A percentile compares a stretch with the other conserved stretches of the same genome.
Evolutionary conservation across 2,797 vertebrate genomes (phyloP).

Genomic region (Semotilus atromaculatus): DNA sequence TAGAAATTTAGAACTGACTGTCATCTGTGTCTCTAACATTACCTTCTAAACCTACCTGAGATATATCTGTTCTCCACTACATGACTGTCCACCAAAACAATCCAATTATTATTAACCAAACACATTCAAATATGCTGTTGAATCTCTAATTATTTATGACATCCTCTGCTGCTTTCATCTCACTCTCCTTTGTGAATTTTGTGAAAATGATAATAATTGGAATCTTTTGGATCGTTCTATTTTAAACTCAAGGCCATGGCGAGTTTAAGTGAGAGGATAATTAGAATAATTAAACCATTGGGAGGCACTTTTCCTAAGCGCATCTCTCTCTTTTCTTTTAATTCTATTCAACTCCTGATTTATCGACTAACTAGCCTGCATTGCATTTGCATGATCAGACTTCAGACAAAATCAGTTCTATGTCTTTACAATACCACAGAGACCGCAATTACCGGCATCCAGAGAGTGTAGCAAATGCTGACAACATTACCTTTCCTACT

Average conservation of each 20-base stretch:
- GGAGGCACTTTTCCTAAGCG: constrained; percentile 62
- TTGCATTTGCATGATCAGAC: constrained; percentile 53
- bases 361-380: constrained; percentile 50
- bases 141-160: constrained; percentile 35
- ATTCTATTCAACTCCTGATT: constrained; percentile 51
- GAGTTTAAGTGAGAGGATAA: constrained; percentile 75
- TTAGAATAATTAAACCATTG: constrained; percentile 80
- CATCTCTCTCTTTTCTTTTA: constrained; percentile 46
- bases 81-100: constrained; percentile 29
- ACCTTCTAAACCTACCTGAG: constrained; percentile 66
- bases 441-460: constrained; percentile 19
- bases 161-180: constrained; percentile 45
- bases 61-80: constrained; percentile 62
- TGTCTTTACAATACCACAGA: constrained; percentile 40
- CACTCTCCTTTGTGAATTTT: constrained; percentile 50
- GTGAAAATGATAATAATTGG: constrained; percentile 56
- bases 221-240: constrained; percentile 55
- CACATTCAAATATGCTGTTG: constrained; percentile 56
- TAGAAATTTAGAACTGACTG: constrained; percentile 44
- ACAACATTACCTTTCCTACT: constrained; percentile 30
- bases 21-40: constrained; percentile 66
- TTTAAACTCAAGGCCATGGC: constrained; percentile 54
- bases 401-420: constrained; percentile 47
- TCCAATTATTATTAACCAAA: constrained; percentile 17
- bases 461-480: constrained; percentile 2